Evolutionary conservation across 1,140 invertebrate species (phyloP).

Genomic region (Harpegnathos saltator): DNA sequence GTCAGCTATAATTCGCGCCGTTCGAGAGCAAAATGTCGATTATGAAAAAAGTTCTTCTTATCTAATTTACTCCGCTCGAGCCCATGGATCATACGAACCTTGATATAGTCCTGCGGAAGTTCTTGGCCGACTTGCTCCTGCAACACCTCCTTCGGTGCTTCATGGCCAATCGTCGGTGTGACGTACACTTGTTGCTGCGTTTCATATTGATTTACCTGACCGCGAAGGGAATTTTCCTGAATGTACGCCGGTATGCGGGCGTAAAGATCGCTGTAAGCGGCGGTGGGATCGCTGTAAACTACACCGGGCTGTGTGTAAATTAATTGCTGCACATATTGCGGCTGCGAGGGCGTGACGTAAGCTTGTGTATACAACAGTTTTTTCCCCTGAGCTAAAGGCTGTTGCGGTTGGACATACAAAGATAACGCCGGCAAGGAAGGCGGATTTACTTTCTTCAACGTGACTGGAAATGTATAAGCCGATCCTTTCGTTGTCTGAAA

Average conservation of each 20-base stretch:
- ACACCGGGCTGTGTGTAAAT: constrained; percentile 77
- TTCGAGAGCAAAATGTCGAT: neutral
- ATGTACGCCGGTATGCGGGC: constrained; percentile 72
- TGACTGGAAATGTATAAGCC: constrained; percentile 32
- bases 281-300: constrained; percentile 75
- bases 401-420: constrained; percentile 57
- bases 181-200: constrained; percentile 75
- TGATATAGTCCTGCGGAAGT: constrained; percentile 73
- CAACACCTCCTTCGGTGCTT: constrained; percentile 76
- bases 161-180: constrained; percentile 67
- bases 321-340: constrained; percentile 76
- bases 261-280: constrained; percentile 78
- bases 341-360: constrained; percentile 71
- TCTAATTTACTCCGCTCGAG: neutral
- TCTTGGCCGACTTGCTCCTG: constrained; percentile 74
- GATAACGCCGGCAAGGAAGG: neutral
- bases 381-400: constrained; percentile 54
- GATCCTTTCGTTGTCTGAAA: constrained; percentile 51
- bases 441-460: constrained; percentile 44
- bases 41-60: neutral
- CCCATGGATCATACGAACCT: constrained; percentile 61
- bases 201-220: constrained; percentile 71
- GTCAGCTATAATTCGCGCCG: neutral
- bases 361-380: constrained; percentile 74
- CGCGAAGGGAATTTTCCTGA: constrained; percentile 79